A percentile compares a stretch with the other conserved stretches of the same genome.
Conservation (phyloP, 2,797 vertebrate genomes). For the Garrulus glandarius region DNA sequence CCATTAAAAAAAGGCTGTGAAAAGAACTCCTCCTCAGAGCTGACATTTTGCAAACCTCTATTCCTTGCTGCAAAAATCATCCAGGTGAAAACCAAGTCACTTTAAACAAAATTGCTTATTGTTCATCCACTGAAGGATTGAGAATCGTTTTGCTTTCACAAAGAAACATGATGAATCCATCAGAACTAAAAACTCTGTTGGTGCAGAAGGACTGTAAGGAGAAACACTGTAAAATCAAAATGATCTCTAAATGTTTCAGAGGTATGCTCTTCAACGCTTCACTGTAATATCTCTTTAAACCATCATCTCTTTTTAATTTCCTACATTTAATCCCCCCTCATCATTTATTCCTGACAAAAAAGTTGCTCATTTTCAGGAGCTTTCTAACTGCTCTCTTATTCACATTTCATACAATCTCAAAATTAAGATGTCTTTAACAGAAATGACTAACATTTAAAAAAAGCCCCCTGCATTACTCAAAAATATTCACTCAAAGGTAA, state of each 20-base stretch:
- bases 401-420: not conserved
- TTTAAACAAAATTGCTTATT: not conserved
- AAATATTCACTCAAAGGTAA: not conserved
- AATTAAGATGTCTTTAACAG: not conserved
- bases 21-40: not conserved
- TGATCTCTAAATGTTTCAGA: not conserved
- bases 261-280: not conserved
- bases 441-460: not conserved
- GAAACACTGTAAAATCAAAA: not conserved
- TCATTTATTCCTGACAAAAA: not conserved
- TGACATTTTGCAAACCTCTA: not conserved
- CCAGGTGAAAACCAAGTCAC: not conserved
- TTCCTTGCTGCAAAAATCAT: not conserved
- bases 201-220: not conserved
- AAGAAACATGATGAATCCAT: not conserved
- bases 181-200: not conserved
- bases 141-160: not conserved
- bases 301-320: not conserved
- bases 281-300: not conserved
- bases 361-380: not conserved
- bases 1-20: not conserved
- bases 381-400: not conserved
- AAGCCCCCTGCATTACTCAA: not conserved
- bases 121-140: not conserved
- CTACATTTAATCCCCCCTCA: not conserved